These are phyloP conservation scores for Drosophila nigrodunni DNA, from an alignment of 1,140 invertebrate species.

Conservation along the genomic window DNA sequence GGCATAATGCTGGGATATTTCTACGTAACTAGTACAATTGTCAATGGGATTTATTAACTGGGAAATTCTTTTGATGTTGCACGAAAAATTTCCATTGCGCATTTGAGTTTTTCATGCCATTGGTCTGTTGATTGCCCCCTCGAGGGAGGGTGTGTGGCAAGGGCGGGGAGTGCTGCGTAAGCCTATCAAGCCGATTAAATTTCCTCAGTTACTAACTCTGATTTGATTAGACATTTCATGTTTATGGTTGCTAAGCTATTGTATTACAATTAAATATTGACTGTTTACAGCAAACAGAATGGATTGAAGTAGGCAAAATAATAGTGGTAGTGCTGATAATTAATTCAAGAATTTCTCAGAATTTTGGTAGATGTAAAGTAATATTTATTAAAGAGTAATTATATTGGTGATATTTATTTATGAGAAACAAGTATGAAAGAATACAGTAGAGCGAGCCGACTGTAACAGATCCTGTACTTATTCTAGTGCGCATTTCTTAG, in stretches of 20 bases:
- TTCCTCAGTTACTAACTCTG: constrained; percentile 37
- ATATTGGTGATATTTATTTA: too few species aligned
- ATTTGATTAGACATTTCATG: constrained; percentile 66
- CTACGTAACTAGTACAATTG: constrained; percentile 34
- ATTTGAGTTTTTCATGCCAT: constrained; percentile 47
- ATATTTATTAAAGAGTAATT: too few species aligned
- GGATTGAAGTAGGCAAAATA: background rate
- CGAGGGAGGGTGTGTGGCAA: background rate
- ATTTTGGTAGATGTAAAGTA: too few species aligned
- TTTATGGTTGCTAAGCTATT: constrained; percentile 70
- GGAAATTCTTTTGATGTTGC: constrained; percentile 76
- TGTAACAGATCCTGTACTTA: too few species aligned
- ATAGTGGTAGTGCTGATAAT: background rate
- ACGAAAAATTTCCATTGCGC: constrained; percentile 62
- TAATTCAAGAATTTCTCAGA: background rate
- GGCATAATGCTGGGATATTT: constrained; percentile 49
- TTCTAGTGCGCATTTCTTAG: too few species aligned
- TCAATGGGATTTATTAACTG: constrained; percentile 72
- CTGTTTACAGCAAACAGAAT: constrained; percentile 1
- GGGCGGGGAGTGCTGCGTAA: constrained; percentile 24
- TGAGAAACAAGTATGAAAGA: too few species aligned
- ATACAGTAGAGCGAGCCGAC: too few species aligned
- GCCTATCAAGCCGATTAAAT: constrained; percentile 76
- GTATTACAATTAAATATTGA: constrained; percentile 58
- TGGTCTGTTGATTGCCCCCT: constrained; percentile 19